phyloP scores from a whole-genome alignment of 1,140 invertebrate genomes.

The Atopsyche davidsoni region DNA sequence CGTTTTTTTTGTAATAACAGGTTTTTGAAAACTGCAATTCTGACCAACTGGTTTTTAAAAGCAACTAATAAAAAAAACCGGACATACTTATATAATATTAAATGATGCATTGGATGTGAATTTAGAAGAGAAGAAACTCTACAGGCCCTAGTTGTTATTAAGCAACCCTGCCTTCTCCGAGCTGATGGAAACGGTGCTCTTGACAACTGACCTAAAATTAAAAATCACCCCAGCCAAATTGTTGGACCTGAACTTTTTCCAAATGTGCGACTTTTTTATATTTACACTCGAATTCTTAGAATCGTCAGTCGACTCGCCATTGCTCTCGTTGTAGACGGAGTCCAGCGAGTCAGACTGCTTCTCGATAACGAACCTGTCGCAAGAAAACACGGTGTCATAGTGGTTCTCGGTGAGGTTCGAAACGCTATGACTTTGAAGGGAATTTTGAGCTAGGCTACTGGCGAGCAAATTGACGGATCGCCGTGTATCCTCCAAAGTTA shows the following conservation, averaged over 20 bases:
- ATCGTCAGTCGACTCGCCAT: neutral
- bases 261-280: slow-evolving; percentile 33
- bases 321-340: neutral
- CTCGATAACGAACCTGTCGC: slow-evolving; percentile 38
- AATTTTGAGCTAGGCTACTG: no score
- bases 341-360: slow-evolving; percentile 34
- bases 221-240: slow-evolving; percentile 34
- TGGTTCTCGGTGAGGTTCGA: slow-evolving; percentile 28
- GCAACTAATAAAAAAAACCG: no score
- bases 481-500: no score
- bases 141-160: slow-evolving; percentile 36
- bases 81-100: no score
- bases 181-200: slow-evolving; percentile 32
- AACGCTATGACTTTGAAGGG: slow-evolving; percentile 16
- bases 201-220: slow-evolving; percentile 1
- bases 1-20: no score
- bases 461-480: no score
- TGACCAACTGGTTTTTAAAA: no score
- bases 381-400: slow-evolving; percentile 42
- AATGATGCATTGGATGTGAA: no score
- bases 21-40: no score
- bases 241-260: slow-evolving; percentile 37
- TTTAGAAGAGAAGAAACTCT: no score
- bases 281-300: neutral
- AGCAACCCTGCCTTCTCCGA: slow-evolving; percentile 39